Evolutionary conservation across 2,113 vertebrate genomes (phyloP).

Genomic region (Bufo bufo): DNA sequence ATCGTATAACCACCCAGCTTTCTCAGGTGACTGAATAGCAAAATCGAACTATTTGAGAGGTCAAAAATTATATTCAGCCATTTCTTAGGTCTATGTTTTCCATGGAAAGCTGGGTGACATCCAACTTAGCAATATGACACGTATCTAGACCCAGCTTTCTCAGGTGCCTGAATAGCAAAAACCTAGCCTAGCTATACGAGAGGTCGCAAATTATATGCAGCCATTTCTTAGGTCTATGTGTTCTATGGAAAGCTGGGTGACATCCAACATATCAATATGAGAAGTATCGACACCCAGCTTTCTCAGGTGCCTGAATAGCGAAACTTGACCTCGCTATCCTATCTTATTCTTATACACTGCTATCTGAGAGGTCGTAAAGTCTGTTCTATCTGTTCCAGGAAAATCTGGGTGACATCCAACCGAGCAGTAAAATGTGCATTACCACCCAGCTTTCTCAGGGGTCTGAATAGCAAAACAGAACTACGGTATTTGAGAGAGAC

Average conservation of each 20-base stretch:
- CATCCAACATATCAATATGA: neutral
- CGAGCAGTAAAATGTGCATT: too few species aligned
- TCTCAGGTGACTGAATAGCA: neutral
- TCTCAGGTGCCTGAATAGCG: neutral
- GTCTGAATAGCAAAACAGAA: too few species aligned
- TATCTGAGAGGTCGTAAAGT: too few species aligned
- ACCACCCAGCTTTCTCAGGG: too few species aligned
- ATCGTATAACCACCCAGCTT: neutral
- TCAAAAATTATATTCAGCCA: neutral
- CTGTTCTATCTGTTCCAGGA: neutral
- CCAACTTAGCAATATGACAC: neutral
- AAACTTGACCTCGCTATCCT: neutral
- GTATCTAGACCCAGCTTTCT: neutral
- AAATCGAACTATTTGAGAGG: too few species aligned
- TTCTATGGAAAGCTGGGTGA: neutral
- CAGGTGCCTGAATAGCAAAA: neutral
- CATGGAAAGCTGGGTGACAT: neutral
- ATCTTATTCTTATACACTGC: too few species aligned
- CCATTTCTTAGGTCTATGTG: neutral
- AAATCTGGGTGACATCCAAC: neutral
- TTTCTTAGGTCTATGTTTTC: neutral
- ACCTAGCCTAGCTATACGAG: too few species aligned
- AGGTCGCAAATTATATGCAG: neutral
- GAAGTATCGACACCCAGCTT: neutral
- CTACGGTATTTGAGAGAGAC: too few species aligned